phyloP scores from a whole-genome alignment of 2,797 vertebrate genomes.

The Danionella dracula region DNA sequence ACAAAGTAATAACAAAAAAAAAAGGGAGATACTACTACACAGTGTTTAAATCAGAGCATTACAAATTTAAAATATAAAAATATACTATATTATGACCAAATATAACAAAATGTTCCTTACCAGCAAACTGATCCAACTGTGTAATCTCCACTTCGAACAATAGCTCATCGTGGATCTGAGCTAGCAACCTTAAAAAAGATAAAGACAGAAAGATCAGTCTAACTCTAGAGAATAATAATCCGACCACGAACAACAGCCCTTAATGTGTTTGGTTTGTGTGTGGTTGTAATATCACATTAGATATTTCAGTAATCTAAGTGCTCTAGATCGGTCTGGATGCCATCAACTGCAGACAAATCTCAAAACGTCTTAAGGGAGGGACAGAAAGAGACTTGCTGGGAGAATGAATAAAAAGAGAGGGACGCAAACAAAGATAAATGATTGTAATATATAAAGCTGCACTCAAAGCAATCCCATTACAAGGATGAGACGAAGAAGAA shows the following conservation, averaged over 20 bases:
- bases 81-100: too few relatives aligned
- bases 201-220: not conserved
- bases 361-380: not conserved
- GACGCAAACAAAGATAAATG: slow-evolving; percentile 18
- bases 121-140: slow-evolving; percentile 79
- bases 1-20: too few relatives aligned
- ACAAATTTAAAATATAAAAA: too few relatives aligned
- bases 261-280: slow-evolving; percentile 9
- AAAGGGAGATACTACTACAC: too few relatives aligned
- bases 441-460: not conserved
- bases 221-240: not conserved
- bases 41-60: too few relatives aligned
- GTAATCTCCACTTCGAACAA: slow-evolving; percentile 86
- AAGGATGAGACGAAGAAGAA: too few relatives aligned
- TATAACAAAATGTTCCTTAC: slow-evolving; percentile 54
- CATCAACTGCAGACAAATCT: slow-evolving; percentile 5
- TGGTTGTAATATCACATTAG: slow-evolving; percentile 22
- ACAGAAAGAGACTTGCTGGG: not conserved
- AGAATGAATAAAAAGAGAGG: not conserved
- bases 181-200: slow-evolving; percentile 72
- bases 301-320: not conserved
- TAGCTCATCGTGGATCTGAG: slow-evolving; percentile 91
- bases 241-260: not conserved
- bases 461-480: not conserved
- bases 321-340: not conserved